Evolutionary conservation across 2,888 invertebrate genomes (phyloP).

Genomic region (Lasioglossum villosulum): DNA sequence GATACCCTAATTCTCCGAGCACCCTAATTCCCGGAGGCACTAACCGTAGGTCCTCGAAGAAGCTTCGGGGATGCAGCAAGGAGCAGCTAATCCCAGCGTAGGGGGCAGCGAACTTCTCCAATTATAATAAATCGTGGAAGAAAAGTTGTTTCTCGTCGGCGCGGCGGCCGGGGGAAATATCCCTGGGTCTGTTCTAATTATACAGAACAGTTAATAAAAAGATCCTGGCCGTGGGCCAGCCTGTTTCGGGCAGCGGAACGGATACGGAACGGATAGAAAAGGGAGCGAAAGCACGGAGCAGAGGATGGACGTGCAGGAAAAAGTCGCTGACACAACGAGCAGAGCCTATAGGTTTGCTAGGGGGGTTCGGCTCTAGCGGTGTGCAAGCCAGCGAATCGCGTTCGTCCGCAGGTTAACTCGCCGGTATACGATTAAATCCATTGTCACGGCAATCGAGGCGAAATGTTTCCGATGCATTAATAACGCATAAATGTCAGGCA

Average conservation of each 20-base stretch:
- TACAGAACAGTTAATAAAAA: conserved; percentile 73
- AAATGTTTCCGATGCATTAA: conserved; percentile 81
- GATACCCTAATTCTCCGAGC: too few relatives aligned
- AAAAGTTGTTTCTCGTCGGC: conserved; percentile 36
- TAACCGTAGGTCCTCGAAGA: neutral
- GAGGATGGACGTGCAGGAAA: conserved; percentile 48
- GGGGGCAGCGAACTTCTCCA: conserved; percentile 12
- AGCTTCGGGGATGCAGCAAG: neutral
- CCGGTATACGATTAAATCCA: conserved; percentile 70
- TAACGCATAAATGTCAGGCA: conserved; percentile 80
- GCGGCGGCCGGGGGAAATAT: conserved; percentile 41
- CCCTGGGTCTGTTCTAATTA: conserved; percentile 68
- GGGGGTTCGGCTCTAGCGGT: conserved; percentile 6
- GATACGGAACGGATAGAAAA: conserved; percentile 47
- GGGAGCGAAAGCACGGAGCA: conserved; percentile 36
- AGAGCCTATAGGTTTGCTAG: conserved; percentile 24
- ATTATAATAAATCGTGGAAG: conserved; percentile 46
- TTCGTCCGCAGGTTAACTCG: conserved; percentile 63
- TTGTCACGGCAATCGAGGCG: conserved; percentile 76
- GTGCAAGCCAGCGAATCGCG: conserved; percentile 60
- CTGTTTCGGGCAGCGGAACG: conserved; percentile 41
- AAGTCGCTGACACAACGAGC: conserved; percentile 68
- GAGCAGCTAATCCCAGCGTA: neutral
- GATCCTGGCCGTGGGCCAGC: conserved; percentile 74
- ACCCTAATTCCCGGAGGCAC: neutral